These are phyloP conservation scores for Gambusia holbrooki DNA, from an alignment of 2,113 vertebrate species.

Conservation along the genomic window DNA sequence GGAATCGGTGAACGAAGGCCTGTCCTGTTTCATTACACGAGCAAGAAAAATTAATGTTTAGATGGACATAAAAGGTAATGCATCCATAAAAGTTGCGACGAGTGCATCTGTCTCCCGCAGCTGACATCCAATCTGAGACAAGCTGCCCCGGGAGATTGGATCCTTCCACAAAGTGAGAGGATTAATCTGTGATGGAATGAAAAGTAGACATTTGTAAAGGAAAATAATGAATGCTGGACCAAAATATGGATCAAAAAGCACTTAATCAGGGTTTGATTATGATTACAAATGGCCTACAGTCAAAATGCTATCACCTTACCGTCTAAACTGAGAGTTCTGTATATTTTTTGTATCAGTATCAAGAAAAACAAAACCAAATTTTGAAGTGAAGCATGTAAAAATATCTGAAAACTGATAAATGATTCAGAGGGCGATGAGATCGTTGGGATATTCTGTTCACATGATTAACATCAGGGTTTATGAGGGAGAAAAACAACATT, in stretches of 20 bases:
- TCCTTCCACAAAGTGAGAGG: conserved; percentile 43
- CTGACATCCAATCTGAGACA: conserved; percentile 79
- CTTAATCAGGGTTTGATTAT: neutral
- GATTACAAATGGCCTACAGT: neutral
- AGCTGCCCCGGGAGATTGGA: conserved; percentile 58
- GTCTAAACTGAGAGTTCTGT: neutral
- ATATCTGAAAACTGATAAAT: neutral
- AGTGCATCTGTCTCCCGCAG: conserved; percentile 78
- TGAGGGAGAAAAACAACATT: neutral
- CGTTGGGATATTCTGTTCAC: neutral
- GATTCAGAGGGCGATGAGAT: neutral
- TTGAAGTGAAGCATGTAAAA: neutral
- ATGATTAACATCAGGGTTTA: neutral
- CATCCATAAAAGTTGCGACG: conserved; percentile 82
- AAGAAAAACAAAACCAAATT: neutral
- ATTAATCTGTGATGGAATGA: conserved; percentile 27
- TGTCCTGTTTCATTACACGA: conserved; percentile 65
- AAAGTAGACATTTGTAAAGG: conserved; percentile 15
- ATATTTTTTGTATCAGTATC: neutral
- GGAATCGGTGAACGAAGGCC: conserved; percentile 41
- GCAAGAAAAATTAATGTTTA: conserved; percentile 75
- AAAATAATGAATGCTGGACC: neutral
- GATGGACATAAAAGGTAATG: conserved; percentile 74
- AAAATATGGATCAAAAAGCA: neutral
- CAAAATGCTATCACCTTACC: neutral